phyloP scores from a whole-genome alignment of 2,888 invertebrate genomes.

The Aporophyla lueneburgensis region DNA sequence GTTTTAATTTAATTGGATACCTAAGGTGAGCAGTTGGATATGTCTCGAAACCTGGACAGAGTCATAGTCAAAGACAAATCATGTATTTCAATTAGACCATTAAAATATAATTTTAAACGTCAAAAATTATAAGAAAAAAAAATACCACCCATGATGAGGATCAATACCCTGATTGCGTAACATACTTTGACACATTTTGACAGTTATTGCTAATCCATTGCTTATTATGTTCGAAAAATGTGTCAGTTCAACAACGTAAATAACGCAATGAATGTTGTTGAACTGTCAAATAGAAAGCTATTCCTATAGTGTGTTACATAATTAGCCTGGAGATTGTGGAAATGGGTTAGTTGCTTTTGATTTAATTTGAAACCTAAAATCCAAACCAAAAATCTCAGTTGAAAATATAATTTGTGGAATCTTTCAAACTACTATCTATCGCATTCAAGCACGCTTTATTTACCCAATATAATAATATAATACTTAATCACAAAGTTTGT shows the following conservation, averaged over 20 bases:
- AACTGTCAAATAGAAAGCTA: no score
- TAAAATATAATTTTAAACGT: background rate
- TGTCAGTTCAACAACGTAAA: no score
- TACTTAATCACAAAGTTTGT: conserved; percentile 38
- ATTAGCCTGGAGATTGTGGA: no score
- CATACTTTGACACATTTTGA: no score
- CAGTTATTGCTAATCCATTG: no score
- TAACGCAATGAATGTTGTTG: no score
- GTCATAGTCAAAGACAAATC: background rate
- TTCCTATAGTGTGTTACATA: no score
- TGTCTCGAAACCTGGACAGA: background rate
- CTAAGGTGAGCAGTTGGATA: background rate
- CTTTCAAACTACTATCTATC: conserved; percentile 10
- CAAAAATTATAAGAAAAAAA: background rate
- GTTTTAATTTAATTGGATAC: background rate
- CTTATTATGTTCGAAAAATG: no score
- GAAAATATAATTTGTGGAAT: background rate
- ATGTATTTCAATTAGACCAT: background rate
- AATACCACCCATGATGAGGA: background rate
- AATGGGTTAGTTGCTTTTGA: background rate
- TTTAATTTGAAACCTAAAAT: background rate
- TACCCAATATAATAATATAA: conserved; percentile 11
- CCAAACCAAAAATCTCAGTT: background rate
- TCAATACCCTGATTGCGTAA: no score
- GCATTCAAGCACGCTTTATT: conserved; percentile 6